Evolutionary conservation across 2,888 invertebrate species (phyloP).

Genomic region (Cepaea hortensis): DNA sequence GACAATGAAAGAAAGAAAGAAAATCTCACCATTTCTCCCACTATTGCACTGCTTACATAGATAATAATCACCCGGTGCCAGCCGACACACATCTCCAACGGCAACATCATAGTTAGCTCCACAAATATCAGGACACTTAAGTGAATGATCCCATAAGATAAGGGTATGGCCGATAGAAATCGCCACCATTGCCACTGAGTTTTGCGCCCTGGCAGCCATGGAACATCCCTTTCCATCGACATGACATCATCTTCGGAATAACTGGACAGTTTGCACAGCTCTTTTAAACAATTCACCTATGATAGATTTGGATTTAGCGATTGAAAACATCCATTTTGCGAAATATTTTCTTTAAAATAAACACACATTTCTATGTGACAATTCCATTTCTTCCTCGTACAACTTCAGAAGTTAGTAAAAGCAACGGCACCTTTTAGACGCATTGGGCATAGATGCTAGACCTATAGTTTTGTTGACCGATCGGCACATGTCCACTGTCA

Average conservation of each 20-base stretch:
- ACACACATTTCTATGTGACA: too few species aligned
- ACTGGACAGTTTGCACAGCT: slow-evolving; percentile 56
- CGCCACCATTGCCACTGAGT: slow-evolving; percentile 67
- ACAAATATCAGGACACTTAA: slow-evolving; percentile 56
- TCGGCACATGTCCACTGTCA: too few species aligned
- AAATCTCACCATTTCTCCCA: slow-evolving; percentile 61
- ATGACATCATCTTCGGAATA: slow-evolving; percentile 1
- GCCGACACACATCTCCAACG: slow-evolving; percentile 64
- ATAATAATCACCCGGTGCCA: slow-evolving; percentile 64
- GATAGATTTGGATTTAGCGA: background rate
- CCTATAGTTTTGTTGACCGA: too few species aligned
- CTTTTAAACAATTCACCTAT: slow-evolving; percentile 64
- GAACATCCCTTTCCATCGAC: slow-evolving; percentile 47
- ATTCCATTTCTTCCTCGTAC: too few species aligned
- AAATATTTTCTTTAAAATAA: too few species aligned
- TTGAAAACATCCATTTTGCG: background rate
- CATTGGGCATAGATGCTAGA: too few species aligned
- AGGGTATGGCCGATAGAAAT: slow-evolving; percentile 59
- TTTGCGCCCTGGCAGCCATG: slow-evolving; percentile 56
- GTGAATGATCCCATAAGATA: slow-evolving; percentile 65
- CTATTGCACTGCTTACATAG: slow-evolving; percentile 60
- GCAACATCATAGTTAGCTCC: slow-evolving; percentile 59
- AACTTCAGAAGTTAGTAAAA: too few species aligned
- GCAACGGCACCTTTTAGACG: too few species aligned
- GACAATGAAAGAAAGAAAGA: background rate